Evolutionary conservation across 2,797 vertebrate genomes (phyloP), one percentile per base, ranked within the genome.

Genomic region (Astyanax mexicanus): DNA sequence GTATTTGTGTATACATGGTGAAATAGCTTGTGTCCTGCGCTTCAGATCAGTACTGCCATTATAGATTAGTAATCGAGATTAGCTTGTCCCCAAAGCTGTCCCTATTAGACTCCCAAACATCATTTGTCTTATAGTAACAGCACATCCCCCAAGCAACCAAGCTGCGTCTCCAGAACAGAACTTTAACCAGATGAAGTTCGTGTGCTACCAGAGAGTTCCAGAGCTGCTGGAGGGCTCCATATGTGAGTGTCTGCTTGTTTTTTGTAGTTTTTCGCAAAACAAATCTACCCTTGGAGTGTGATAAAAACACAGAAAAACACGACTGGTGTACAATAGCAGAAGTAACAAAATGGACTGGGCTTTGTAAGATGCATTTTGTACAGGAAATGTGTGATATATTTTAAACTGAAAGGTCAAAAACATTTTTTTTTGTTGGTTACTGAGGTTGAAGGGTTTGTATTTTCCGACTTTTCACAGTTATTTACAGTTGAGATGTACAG

Each of bases 71-170:
- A 42, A 62, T 15, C 42, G 57, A 69, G 58, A 69, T 69, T 40
- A 62, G n/a, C 35, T 23, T 51, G 45, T 69, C 54, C 21, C 44
- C 17, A 27, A 69, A 68, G 32, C 62, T 49, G 29, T 45, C n/a
- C 45, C 60, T 62, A 42, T 42, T 62, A 76, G 69, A 62, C 47
- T 25, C 15, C 49, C 66, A 69, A 62, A 69, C 74, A 69, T 75
- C 65, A 42, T 76, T 76, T 69, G 47, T 76, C 66, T 67, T 38
- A 8, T 8, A 57, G 52, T 47, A 47, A n/a, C 19, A 47, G 49
- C 52, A 12, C 37, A 58, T 13, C 27, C 66, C 62, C 19, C n/a
- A 8, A 62, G 66, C 45, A 29, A 45, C 9, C 40, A 27, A 15
- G 61, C 61, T 44, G 15, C 38, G 3, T 17, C 61, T 64, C 61